Conservation (phyloP, 1,140 invertebrate species). For the Pogonognathellus flavescens region DNA sequence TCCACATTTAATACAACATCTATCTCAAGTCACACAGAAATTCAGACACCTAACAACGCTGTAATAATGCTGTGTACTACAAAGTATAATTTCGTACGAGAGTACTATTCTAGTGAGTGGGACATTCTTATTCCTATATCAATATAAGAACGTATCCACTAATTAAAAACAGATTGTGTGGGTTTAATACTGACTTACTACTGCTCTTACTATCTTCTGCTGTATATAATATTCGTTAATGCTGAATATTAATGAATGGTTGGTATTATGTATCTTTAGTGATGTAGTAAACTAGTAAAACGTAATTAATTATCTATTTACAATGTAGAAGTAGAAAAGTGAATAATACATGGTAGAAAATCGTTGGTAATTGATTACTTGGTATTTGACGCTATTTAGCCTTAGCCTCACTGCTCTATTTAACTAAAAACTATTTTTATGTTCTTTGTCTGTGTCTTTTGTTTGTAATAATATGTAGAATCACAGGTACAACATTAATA, state of each 20-base stretch:
- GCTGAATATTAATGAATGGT: neutral
- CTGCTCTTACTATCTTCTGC: neutral
- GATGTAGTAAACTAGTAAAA: neutral
- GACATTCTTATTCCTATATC: neutral
- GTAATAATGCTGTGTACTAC: no score
- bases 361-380: neutral
- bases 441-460: neutral
- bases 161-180: constrained; percentile 13
- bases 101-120: no score
- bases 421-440: neutral
- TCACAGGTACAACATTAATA: neutral
- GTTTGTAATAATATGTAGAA: neutral
- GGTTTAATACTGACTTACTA: no score
- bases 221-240: neutral
- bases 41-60: neutral
- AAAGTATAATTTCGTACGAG: no score
- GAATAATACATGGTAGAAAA: neutral
- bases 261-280: neutral
- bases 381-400: neutral
- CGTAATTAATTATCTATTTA: neutral
- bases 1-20: constrained; percentile 10
- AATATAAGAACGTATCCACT: neutral
- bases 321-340: neutral
- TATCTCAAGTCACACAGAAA: constrained; percentile 11
- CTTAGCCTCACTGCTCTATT: constrained; percentile 1